phyloP scores from a whole-genome alignment of 2,113 vertebrate species.

The Ciconia maguari region DNA sequence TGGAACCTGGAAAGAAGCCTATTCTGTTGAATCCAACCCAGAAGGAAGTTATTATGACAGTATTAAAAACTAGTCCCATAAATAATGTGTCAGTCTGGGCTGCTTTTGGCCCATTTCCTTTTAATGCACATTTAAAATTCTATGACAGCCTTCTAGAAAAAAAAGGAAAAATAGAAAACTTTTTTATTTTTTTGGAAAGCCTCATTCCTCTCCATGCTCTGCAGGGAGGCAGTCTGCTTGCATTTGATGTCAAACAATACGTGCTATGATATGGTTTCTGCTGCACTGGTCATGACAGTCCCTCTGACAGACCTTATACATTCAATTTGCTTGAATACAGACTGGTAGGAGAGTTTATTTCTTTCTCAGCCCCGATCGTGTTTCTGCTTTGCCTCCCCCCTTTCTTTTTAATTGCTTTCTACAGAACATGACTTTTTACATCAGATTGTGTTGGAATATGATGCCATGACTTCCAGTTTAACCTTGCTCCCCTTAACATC shows the following conservation, averaged over 20 bases:
- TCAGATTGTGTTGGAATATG: neutral
- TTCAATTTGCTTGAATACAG: neutral
- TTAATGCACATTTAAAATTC: neutral
- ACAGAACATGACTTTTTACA: neutral
- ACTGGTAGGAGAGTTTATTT: neutral
- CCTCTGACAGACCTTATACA: neutral
- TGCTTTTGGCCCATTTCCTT: neutral
- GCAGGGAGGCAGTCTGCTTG: neutral
- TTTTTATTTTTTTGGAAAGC: neutral
- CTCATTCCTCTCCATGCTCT: neutral
- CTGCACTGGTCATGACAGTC: neutral
- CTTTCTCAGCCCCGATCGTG: neutral
- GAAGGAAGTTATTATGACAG: neutral
- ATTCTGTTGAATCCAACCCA: neutral
- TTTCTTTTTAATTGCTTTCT: neutral
- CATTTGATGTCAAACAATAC: neutral
- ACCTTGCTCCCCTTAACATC: neutral
- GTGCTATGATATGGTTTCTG: accelerated
- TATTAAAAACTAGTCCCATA: neutral
- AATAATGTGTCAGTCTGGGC: neutral
- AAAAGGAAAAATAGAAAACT: neutral
- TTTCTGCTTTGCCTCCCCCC: neutral
- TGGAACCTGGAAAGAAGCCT: neutral
- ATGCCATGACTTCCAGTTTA: neutral
- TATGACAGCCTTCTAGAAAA: neutral